Evolutionary conservation across 1,140 invertebrate genomes (phyloP), one percentile per base, ranked within the genome.

Genomic region (Drosophila pectinifera): DNA sequence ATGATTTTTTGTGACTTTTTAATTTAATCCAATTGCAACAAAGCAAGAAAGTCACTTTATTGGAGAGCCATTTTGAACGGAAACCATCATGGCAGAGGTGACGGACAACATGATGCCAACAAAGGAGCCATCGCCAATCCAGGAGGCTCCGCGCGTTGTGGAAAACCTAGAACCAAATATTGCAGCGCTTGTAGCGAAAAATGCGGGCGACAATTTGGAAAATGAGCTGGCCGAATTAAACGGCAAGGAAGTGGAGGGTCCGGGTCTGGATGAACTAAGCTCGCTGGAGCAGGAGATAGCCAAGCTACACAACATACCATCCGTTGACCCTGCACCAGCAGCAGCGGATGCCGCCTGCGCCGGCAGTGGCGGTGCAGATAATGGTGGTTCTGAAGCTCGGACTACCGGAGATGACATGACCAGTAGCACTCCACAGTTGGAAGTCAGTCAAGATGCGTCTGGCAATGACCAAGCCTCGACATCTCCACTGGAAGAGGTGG

Each of bases 251-350:
- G 53, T 46, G 8, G 53, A 55, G 3, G 36, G 28, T 20, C n/a
- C 31, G 0, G 53, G 78, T 7, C 72, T 91, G 14, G 90, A 91
- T 48, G 91, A 91, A 55, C 68, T 91, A 49, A 83, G 72, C 38
- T 86, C 78, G 18, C 38, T 91, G 49, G 91, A 91, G 53, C 81
- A 78, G 42, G 91, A 91, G 69, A 91, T 91, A 31, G 91, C 91
- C 1, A 85, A 91, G 82, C 73, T 91, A 64, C 86, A 91, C 41
- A 76, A 83, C 48, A 76, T 78, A 18, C 77, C 54, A 7, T 67
- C 69, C 4, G 26, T 48, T n/a, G 59, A 48, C 8, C 10, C 45
- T 5, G 22, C 13, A 6, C 14, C 36, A 11, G 68, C 67, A 7
- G 11, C 54, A 16, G 31, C 38, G n/a, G 41, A 61, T n/a, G 57